phyloP scores from a whole-genome alignment of 2,113 vertebrate species.

The Hydrochoerus hydrochaeris region DNA sequence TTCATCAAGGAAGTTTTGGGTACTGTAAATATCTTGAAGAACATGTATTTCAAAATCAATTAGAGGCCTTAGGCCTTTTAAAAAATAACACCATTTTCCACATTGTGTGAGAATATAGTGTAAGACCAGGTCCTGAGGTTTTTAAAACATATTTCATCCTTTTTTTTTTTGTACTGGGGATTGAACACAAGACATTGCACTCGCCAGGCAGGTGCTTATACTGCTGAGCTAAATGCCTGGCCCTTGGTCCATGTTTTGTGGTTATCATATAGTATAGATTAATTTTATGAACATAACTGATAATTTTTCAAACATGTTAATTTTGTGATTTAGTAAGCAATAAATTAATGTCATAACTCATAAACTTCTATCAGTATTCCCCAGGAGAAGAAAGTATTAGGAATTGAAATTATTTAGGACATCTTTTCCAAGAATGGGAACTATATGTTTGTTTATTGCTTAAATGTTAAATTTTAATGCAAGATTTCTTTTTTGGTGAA shows the following conservation, averaged over 20 bases:
- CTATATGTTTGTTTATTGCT: neutral
- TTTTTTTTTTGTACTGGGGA: too few relatives aligned
- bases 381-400: slow-evolving; percentile 7
- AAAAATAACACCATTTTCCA: slow-evolving; percentile 50
- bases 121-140: slow-evolving; percentile 51
- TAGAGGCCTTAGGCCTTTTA: slow-evolving; percentile 58
- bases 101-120: neutral
- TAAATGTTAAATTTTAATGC: slow-evolving; percentile 59
- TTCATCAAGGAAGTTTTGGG: slow-evolving; percentile 52
- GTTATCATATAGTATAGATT: slow-evolving; percentile 24
- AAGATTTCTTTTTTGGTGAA: slow-evolving; percentile 46
- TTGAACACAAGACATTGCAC: too few relatives aligned
- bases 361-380: slow-evolving; percentile 9
- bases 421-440: neutral
- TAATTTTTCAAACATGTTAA: slow-evolving; percentile 41
- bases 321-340: slow-evolving; percentile 52
- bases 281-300: slow-evolving; percentile 46
- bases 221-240: too few relatives aligned
- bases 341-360: neutral
- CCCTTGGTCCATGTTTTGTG: slow-evolving; percentile 26
- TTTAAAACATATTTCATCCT: neutral
- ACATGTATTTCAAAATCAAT: slow-evolving; percentile 62
- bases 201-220: too few relatives aligned
- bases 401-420: slow-evolving; percentile 47
- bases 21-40: slow-evolving; percentile 61